Percentiles rank a stretch among this genome's conserved stretches.
Conservation (phyloP, 1,140 invertebrate species). For the Ylistrum balloti region DNA sequence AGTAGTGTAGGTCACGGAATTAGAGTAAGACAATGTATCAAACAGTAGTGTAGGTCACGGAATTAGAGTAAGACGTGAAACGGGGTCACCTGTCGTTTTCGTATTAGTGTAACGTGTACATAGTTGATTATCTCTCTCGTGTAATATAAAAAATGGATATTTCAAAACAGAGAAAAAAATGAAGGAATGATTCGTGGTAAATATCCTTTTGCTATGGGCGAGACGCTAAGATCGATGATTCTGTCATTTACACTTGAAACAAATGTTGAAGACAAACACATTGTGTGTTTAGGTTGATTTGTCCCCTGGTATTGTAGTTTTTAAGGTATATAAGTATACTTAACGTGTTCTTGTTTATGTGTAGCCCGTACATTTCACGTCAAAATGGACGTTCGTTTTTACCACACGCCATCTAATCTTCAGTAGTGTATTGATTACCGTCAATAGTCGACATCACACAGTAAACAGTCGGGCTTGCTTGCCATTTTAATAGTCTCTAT, state of each 20-base stretch:
- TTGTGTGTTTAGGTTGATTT: background rate
- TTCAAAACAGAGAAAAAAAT: no score
- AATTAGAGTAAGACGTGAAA: no score
- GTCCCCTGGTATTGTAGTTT: background rate
- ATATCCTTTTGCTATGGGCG: background rate
- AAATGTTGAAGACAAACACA: background rate
- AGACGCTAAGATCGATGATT: background rate
- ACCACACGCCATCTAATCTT: background rate
- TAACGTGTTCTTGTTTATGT: constrained; percentile 6
- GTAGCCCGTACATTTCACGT: background rate
- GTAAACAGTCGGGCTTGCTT: background rate
- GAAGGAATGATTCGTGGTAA: background rate
- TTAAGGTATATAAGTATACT: background rate
- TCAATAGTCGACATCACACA: background rate
- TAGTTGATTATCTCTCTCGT: no score
- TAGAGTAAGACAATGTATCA: no score
- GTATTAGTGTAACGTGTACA: no score
- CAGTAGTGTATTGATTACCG: background rate
- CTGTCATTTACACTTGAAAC: constrained; percentile 25
- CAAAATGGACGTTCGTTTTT: constrained; percentile 28
- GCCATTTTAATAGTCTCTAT: constrained; percentile 4
- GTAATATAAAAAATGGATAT: no score
- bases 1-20: no score
- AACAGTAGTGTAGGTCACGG: no score
- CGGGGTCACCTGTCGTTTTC: no score